Evolutionary conservation across 2,113 vertebrate species (phyloP).

Genomic region (Anolis carolinensis): DNA sequence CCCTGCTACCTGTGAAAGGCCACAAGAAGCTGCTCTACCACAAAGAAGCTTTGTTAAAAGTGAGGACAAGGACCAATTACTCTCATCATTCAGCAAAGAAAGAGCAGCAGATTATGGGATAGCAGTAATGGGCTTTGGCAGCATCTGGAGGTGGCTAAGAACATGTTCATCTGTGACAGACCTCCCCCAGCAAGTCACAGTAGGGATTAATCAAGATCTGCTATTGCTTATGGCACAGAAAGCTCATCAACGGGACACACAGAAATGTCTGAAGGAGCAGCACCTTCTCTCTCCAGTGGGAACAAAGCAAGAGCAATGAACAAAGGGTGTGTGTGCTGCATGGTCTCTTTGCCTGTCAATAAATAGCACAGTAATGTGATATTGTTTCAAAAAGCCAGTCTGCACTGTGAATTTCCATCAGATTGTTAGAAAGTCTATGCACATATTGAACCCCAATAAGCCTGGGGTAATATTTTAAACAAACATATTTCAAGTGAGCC

Average conservation of each 20-base stretch:
- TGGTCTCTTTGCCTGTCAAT: not conserved
- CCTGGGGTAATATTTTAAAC: not conserved
- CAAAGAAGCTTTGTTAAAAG: slow-evolving; percentile 12
- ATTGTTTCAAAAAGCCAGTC: not conserved
- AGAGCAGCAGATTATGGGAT: not conserved
- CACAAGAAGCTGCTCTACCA: not conserved
- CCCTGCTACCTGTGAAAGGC: not conserved
- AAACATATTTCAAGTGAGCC: not conserved
- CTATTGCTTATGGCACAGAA: not conserved
- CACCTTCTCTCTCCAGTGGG: not conserved
- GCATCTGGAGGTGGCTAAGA: slow-evolving; percentile 1
- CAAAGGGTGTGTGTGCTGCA: not conserved
- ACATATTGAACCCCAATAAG: not conserved
- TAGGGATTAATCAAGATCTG: not conserved
- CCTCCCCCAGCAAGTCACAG: not conserved
- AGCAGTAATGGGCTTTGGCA: slow-evolving; percentile 18
- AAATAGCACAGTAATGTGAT: not conserved
- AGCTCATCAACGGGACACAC: not conserved
- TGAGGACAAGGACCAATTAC: slow-evolving; percentile 14
- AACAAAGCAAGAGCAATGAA: not conserved
- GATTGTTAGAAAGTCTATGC: not conserved
- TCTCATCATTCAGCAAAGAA: not conserved
- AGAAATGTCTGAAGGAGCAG: not conserved
- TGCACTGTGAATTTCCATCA: not conserved
- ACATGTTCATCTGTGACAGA: not conserved